Conservation (phyloP, 2,797 vertebrate species). For the Falco cherrug region DNA sequence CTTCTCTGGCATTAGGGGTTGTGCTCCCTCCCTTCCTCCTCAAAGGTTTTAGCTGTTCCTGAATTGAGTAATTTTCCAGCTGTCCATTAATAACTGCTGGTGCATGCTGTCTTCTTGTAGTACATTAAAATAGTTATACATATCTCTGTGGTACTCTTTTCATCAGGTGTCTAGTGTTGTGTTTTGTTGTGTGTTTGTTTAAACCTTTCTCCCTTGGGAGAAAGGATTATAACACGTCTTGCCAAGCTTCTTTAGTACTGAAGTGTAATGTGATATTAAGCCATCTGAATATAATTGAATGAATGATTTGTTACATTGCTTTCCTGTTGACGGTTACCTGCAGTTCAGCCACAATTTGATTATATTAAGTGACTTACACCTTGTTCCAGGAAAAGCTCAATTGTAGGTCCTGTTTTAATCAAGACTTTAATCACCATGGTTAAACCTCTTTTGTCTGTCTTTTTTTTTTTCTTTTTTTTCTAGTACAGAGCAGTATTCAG, state of each 20-base stretch:
- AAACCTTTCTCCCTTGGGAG: neutral
- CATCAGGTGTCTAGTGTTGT: neutral
- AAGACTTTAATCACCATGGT: neutral
- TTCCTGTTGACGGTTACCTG: neutral
- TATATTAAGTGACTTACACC: neutral
- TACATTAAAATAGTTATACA: neutral
- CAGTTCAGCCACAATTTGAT: neutral
- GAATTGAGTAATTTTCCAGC: neutral
- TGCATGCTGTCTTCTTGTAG: neutral
- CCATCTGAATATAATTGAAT: neutral
- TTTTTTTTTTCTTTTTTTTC: neutral
- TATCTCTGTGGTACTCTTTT: neutral
- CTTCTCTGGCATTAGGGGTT: neutral
- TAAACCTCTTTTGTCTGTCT: constrained; percentile 32
- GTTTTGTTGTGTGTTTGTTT: neutral
- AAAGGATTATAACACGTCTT: neutral
- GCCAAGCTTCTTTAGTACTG: neutral
- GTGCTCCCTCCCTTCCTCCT: neutral
- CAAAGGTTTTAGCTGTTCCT: neutral
- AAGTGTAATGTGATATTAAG: neutral
- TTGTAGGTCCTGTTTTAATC: neutral
- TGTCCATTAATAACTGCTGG: neutral
- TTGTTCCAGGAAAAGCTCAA: neutral
- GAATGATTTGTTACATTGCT: neutral
- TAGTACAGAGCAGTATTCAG: constrained; percentile 90